phyloP scores from a whole-genome alignment of 2,888 invertebrate genomes.

The Acleris laterana region DNA sequence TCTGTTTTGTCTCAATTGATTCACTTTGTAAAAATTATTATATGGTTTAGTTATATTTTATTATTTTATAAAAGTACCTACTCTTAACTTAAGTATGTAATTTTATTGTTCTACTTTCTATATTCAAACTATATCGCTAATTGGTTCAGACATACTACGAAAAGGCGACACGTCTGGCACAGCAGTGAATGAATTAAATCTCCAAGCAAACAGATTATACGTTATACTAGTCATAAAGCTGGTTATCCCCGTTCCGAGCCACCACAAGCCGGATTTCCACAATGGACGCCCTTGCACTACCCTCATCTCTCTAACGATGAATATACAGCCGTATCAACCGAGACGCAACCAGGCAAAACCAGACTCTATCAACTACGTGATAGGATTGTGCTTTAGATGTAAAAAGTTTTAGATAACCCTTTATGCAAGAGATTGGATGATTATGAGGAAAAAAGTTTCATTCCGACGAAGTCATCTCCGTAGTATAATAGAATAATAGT shows the following conservation, averaged over 20 bases:
- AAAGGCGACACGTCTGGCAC: no score
- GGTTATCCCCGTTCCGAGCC: constrained; percentile 13
- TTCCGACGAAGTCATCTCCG: constrained; percentile 49
- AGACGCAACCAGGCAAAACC: constrained; percentile 35
- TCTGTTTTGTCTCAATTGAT: no score
- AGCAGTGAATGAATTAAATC: neutral
- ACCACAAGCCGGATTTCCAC: constrained; percentile 59
- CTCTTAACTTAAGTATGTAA: no score
- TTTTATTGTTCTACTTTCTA: no score
- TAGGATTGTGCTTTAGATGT: constrained; percentile 41
- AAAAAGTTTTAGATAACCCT: constrained; percentile 28
- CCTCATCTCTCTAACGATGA: constrained; percentile 59
- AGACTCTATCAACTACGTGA: constrained; percentile 42
- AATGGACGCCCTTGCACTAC: constrained; percentile 76
- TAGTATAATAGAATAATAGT: constrained; percentile 23
- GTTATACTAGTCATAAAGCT: neutral
- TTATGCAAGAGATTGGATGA: constrained; percentile 49
- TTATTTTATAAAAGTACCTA: no score
- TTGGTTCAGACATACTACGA: no score
- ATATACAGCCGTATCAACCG: constrained; percentile 40
- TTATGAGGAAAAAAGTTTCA: constrained; percentile 55
- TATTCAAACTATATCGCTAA: no score
- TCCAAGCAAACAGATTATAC: neutral
- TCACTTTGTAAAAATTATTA: no score
- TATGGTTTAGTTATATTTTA: no score